phyloP scores from a whole-genome alignment of 2,113 vertebrate genomes.

The Lepus europaeus region DNA sequence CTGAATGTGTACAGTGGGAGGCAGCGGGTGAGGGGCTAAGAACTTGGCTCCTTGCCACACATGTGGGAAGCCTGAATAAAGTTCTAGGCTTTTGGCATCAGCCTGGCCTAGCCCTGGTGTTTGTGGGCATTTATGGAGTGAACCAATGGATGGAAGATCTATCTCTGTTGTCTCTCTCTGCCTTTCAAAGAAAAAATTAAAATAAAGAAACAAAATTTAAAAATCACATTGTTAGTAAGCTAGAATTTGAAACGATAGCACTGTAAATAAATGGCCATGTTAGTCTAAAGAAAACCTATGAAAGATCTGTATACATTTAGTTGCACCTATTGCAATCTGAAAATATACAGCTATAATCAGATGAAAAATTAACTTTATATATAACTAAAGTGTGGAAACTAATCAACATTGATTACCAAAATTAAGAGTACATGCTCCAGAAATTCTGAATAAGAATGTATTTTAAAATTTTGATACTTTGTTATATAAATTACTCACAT shows the following conservation, averaged over 20 bases:
- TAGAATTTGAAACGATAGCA: conserved; percentile 59
- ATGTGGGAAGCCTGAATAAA: no score
- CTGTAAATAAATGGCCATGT: conserved; percentile 18
- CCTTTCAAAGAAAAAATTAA: no score
- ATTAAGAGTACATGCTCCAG: conserved; percentile 30
- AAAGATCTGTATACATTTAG: conserved; percentile 30
- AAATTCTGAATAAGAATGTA: conserved; percentile 53
- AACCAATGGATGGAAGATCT: no score
- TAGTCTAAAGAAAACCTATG: conserved; percentile 41
- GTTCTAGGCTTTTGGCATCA: no score
- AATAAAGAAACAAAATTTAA: no score
- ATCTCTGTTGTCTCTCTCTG: no score
- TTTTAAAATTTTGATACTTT: conserved; percentile 25
- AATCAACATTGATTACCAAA: conserved; percentile 58
- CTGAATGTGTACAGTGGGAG: no score
- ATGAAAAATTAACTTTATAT: conserved; percentile 62
- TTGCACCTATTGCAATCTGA: background rate
- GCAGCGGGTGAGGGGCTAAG: no score
- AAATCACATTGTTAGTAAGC: conserved; percentile 48
- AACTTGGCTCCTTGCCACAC: no score
- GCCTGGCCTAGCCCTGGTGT: no score
- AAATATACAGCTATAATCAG: conserved; percentile 40
- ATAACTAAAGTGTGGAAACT: conserved; percentile 33
- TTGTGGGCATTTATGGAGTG: no score
- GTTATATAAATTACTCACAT: conserved; percentile 51